Conservation (phyloP, 2,797 vertebrate genomes). For the Erpetoichthys calabaricus region DNA sequence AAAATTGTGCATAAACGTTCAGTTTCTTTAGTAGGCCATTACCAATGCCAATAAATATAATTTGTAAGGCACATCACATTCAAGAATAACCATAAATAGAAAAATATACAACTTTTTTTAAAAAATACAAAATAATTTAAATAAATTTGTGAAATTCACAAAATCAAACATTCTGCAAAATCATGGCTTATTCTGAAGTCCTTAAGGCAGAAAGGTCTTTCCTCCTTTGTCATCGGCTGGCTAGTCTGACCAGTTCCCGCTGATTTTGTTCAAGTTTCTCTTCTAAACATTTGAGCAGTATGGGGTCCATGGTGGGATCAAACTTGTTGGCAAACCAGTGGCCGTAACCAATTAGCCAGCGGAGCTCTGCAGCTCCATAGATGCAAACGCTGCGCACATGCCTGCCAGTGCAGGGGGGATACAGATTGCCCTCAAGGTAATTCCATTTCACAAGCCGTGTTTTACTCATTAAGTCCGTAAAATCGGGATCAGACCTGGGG, state of each 20-base stretch:
- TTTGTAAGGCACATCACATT: too few species aligned
- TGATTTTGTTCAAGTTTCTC: slow-evolving; percentile 66
- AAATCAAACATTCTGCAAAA: too few species aligned
- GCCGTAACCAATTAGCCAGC: slow-evolving; percentile 71
- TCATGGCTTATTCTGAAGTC: too few species aligned
- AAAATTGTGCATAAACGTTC: too few species aligned
- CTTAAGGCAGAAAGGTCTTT: too few species aligned
- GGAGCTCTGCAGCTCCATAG: slow-evolving; percentile 71
- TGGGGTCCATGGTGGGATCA: slow-evolving; percentile 76
- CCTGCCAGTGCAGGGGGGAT: slow-evolving; percentile 71
- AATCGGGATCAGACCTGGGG: slow-evolving; percentile 46
- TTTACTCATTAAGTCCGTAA: slow-evolving; percentile 78
- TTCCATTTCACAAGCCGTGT: slow-evolving; percentile 87
- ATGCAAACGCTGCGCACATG: slow-evolving; percentile 81
- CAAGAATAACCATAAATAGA: too few species aligned
- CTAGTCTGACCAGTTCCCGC: slow-evolving; percentile 29
- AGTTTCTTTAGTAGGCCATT: too few species aligned
- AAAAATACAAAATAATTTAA: too few species aligned
- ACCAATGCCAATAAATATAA: too few species aligned
- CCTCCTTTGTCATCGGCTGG: too few species aligned
- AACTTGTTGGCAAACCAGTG: slow-evolving; percentile 94
- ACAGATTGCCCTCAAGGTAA: slow-evolving; percentile 65
- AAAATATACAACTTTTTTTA: too few species aligned
- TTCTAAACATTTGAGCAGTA: slow-evolving; percentile 72
- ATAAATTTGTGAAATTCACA: too few species aligned